Conservation (phyloP, 2,113 vertebrate genomes). For the Danio rerio region GRCz12tu NC_133189.1:33973501-33974000, state of each 20-base stretch:
- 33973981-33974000: slow-evolving; percentile 24
- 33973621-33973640: no score
- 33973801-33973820: slow-evolving; percentile 28
- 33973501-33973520: no score
- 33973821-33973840: slow-evolving; percentile 29
- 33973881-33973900: background rate
- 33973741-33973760: background rate
- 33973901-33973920: slow-evolving; percentile 35
- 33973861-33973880: slow-evolving; percentile 7
- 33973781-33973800: slow-evolving; percentile 13
- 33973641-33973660: no score
- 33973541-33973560: no score
- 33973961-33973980: slow-evolving; percentile 18
- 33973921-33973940: slow-evolving; percentile 22
- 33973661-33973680: background rate
- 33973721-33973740: background rate
- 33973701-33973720: background rate
- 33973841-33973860: slow-evolving; percentile 22
- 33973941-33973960: slow-evolving; percentile 28
- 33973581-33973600: no score
- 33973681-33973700: background rate
- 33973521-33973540: no score
- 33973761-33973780: background rate
- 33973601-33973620: no score
- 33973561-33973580: no score